Base-by-base conservation (phyloP, 2,797 vertebrate species). In the Danio albolineatus region DNA sequence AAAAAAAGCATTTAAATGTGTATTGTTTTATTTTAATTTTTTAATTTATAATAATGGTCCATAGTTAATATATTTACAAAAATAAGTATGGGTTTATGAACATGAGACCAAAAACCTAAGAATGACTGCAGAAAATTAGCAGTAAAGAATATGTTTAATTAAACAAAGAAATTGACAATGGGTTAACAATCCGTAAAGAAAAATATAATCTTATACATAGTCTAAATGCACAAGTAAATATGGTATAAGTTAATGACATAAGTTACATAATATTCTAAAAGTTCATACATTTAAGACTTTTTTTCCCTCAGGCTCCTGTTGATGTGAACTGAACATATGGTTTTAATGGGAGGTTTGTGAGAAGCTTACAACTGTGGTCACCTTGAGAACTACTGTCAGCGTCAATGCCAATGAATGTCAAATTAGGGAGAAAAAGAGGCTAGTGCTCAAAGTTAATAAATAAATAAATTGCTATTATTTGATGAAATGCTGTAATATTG, bases 321-420 rank as follows among this genome's bases (percentile, higher is more conserved):
- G 28, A 61, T 53, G 16, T 1, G 28, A 69, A 59, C 54, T 48
- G 43, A 71, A 71, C 67, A 56, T 38, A 61, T 14, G 57, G 21
- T 14, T 19, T 19, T 10, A 3, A 49, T 39, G 7, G 10, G 14
- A 46, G 21, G 6, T 16, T 17, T 44, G n/a, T 14, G 49, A 12
- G n/a, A 43, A 39, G 13, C 2, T 0, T 7, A 16, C 2, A n/a
- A 82, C 14, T 43, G 77, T 51, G 80, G 77, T 86, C 82, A 85
- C 28, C 51, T 51, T 74, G 74, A 86, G 73, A 80, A 44, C 13
- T 65, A 36, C 14, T n/a, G 19, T 36, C 49, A 54, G 38, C 4
- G 9, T 17, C 38, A 41, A 56, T 65, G 39, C 49, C 56, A 66
- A 77, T 61, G 48, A 69, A 83, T 85, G 85, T 88, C 86, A 90